A percentile compares a stretch with the other conserved stretches of the same genome.
Conservation (phyloP, 2,888 invertebrate species). For the Latrodectus hesperus region DNA sequence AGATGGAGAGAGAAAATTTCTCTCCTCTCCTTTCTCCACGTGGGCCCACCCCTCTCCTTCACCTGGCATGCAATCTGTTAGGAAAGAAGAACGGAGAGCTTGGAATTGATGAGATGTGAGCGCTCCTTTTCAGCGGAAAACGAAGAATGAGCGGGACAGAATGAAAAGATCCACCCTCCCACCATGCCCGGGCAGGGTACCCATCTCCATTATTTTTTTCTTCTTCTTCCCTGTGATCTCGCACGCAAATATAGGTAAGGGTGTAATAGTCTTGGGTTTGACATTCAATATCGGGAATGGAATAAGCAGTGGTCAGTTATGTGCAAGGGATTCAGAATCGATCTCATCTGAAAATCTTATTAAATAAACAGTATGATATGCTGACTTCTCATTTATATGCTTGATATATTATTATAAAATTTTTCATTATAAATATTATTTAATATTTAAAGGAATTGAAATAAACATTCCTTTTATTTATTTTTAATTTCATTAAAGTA, state of each 20-base stretch:
- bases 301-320: neutral
- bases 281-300: neutral
- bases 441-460: no score
- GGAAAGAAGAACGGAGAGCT: conserved; percentile 20
- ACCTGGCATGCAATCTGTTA: conserved; percentile 65
- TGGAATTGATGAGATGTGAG: conserved; percentile 64
- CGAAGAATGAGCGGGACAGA: conserved; percentile 29
- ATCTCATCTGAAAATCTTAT: no score
- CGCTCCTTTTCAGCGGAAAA: conserved; percentile 36
- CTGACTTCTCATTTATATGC: no score
- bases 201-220: neutral
- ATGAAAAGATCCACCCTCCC: neutral
- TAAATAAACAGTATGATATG: no score
- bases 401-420: no score
- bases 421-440: no score
- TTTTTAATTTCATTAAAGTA: no score
- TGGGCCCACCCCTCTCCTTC: conserved; percentile 6
- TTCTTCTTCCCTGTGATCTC: neutral
- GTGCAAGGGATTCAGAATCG: no score
- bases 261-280: neutral
- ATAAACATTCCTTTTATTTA: no score
- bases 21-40: neutral
- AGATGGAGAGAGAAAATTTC: neutral
- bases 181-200: neutral
- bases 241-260: conserved; percentile 49